Conservation (phyloP, 2,797 vertebrate genomes). For the Gymnoscopelus microlampas region DNA sequence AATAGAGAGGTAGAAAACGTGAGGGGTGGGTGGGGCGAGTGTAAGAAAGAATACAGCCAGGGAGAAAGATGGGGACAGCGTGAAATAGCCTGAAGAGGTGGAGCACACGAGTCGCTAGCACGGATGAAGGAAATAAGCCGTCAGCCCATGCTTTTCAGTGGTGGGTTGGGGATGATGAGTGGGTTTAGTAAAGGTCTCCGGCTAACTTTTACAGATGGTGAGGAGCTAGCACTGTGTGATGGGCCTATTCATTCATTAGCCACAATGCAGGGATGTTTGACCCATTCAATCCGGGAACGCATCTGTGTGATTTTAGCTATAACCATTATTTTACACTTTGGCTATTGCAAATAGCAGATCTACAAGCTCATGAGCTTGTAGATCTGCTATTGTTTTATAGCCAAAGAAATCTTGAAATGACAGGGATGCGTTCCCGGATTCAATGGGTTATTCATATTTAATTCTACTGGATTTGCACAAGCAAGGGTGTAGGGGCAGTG, state of each 20-base stretch:
- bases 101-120: conserved; percentile 8
- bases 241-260: conserved; percentile 37
- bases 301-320: too few relatives aligned
- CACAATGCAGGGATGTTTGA: conserved; percentile 45
- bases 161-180: conserved; percentile 45
- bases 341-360: too few relatives aligned
- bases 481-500: neutral
- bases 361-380: too few relatives aligned
- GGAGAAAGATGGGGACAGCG: neutral
- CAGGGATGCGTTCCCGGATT: too few relatives aligned
- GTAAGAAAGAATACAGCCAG: neutral
- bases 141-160: conserved; percentile 24
- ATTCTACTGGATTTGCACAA: conserved; percentile 29
- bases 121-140: conserved; percentile 50
- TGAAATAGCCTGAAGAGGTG: neutral
- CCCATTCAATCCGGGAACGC: too few relatives aligned
- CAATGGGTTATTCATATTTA: conserved; percentile 4
- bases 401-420: too few relatives aligned
- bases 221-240: conserved; percentile 26
- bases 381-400: too few relatives aligned
- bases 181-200: conserved; percentile 39
- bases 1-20: neutral
- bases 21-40: neutral
- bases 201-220: conserved; percentile 37
- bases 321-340: too few relatives aligned